Conservation (phyloP, 1,140 invertebrate genomes). For the Bombus fervidus region DNA sequence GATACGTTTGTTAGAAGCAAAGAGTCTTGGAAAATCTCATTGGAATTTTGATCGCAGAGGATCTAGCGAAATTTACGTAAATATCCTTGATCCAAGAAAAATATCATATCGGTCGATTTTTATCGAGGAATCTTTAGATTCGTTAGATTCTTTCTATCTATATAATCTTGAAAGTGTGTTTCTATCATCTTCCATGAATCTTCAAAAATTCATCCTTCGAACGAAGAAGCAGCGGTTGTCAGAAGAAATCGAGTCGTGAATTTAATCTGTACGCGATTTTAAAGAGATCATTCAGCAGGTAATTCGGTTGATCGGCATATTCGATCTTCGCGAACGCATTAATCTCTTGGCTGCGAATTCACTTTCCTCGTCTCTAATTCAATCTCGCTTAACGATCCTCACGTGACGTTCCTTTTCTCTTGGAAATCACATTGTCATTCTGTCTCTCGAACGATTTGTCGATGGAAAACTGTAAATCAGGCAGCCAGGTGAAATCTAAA, state of each 20-base stretch:
- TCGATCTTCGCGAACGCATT: neutral
- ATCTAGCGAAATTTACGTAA: neutral
- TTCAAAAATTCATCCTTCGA: neutral
- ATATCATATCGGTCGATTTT: neutral
- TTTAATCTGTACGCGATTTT: neutral
- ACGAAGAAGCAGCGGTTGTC: neutral
- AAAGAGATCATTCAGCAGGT: neutral
- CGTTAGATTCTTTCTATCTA: neutral
- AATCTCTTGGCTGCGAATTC: neutral
- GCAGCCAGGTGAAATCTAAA: neutral
- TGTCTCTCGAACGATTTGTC: neutral
- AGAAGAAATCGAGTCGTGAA: neutral
- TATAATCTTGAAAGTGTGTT: neutral
- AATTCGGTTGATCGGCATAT: neutral
- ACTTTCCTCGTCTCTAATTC: neutral
- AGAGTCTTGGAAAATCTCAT: neutral
- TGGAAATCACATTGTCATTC: neutral
- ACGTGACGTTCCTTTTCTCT: too few species aligned
- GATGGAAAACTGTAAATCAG: neutral
- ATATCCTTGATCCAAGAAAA: too few species aligned
- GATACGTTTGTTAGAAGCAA: neutral
- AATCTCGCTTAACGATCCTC: neutral
- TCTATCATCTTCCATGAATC: neutral
- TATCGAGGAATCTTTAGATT: neutral
- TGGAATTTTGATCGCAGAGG: neutral